Evolutionary conservation across 2,797 vertebrate species (phyloP).

Genomic region (Sebastes vulpes): DNA sequence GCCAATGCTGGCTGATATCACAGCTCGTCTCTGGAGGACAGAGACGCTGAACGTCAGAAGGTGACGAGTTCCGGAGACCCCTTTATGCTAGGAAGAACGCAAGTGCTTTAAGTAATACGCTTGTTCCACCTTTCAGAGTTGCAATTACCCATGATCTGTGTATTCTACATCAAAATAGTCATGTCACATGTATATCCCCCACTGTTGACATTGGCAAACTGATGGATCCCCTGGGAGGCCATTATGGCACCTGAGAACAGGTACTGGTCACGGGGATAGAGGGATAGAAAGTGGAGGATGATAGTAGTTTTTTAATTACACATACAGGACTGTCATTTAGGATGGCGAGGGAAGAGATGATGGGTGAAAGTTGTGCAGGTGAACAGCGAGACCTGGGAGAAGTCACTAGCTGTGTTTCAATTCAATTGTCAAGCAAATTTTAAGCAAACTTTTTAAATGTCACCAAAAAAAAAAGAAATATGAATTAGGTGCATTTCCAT

Average conservation of each 20-base stretch:
- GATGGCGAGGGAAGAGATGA: not conserved
- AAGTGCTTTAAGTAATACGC: not conserved
- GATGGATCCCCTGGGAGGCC: conserved; percentile 17
- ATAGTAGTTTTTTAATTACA: conserved; percentile 50
- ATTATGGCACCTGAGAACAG: conserved; percentile 40
- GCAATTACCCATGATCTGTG: not conserved
- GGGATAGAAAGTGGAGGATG: not conserved
- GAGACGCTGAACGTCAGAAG: conserved; percentile 2
- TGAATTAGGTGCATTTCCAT: not conserved
- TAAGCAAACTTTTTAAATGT: not conserved
- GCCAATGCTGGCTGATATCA: conserved; percentile 12
- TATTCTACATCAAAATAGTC: not conserved
- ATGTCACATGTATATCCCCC: not conserved
- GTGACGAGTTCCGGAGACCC: not conserved
- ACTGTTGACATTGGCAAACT: conserved; percentile 16
- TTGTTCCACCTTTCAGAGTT: not conserved
- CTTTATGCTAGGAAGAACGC: not conserved
- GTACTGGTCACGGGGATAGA: not conserved
- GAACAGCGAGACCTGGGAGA: not conserved
- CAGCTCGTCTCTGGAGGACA: conserved; percentile 2
- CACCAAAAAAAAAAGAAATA: not conserved
- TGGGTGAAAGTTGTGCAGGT: not conserved
- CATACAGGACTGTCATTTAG: not conserved
- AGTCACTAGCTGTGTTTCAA: not conserved
- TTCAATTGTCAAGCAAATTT: too few relatives aligned